These are phyloP conservation scores for Zele albiditarsus DNA, from an alignment of 2,888 invertebrate genomes.

Conservation along the genomic window DNA sequence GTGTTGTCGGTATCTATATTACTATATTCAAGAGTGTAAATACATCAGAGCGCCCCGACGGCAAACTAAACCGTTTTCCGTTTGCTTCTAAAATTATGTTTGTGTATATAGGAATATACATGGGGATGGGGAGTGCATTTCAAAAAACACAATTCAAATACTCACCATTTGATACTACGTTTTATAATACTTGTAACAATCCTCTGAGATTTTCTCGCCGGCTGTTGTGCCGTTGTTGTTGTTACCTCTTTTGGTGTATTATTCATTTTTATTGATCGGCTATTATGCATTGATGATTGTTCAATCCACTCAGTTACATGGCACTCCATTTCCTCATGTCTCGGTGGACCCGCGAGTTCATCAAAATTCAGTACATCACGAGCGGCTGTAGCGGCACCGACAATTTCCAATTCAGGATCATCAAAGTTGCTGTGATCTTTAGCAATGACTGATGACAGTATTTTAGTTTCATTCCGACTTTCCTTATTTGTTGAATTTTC, in stretches of 20 bases:
- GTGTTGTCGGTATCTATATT: background rate
- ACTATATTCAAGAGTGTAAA: background rate
- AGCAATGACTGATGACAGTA: background rate
- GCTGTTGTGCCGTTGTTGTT: conserved; percentile 42
- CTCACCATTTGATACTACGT: conserved; percentile 70
- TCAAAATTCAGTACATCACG: conserved; percentile 65
- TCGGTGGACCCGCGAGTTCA: conserved; percentile 51
- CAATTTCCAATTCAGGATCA: conserved; percentile 63
- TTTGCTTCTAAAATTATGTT: too few relatives aligned
- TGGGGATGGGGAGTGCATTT: too few relatives aligned
- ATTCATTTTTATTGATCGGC: conserved; percentile 22
- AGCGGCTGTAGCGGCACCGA: conserved; percentile 64
- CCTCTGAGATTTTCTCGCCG: conserved; percentile 65
- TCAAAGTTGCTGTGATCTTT: conserved; percentile 29
- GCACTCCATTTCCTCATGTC: conserved; percentile 31
- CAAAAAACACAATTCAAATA: conserved; percentile 39
- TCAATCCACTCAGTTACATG: conserved; percentile 72
- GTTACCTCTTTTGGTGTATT: conserved; percentile 37
- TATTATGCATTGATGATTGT: conserved; percentile 40
- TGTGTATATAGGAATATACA: too few relatives aligned
- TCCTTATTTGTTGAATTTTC: background rate
- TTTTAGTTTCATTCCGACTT: background rate
- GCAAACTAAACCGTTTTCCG: too few relatives aligned
- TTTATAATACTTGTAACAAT: conserved; percentile 69
- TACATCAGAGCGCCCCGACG: too few relatives aligned